phyloP scores from a whole-genome alignment of 2,113 vertebrate genomes.

The Etheostoma spectabile region DNA sequence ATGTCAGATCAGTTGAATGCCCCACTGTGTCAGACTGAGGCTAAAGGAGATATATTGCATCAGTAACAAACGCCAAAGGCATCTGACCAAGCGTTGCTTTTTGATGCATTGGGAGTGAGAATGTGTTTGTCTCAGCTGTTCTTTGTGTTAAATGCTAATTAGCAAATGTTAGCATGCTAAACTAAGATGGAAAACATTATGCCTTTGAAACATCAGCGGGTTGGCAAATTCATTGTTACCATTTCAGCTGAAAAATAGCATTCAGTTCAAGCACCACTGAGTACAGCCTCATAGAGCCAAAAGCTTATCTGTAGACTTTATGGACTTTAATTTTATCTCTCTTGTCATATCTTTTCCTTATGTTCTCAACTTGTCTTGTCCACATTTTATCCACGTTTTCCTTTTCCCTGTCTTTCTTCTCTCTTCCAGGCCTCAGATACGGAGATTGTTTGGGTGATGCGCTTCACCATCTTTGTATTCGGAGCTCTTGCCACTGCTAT shows the following conservation, averaged over 20 bases:
- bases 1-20: too few relatives aligned
- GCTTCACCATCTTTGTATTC: conserved; percentile 93
- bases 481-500: conserved; percentile 95
- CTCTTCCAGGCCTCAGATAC: conserved; percentile 91
- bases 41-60: too few relatives aligned
- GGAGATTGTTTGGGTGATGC: conserved; percentile 97
- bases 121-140: not conserved
- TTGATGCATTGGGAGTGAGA: too few relatives aligned
- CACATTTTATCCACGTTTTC: not conserved
- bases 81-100: too few relatives aligned
- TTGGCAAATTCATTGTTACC: not conserved
- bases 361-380: not conserved
- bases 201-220: not conserved
- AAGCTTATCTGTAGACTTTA: not conserved
- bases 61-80: too few relatives aligned
- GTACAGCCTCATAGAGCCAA: too few relatives aligned
- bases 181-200: not conserved
- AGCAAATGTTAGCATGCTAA: not conserved
- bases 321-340: not conserved
- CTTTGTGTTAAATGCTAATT: not conserved
- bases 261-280: not conserved
- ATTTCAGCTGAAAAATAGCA: not conserved
- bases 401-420: conserved; percentile 34
- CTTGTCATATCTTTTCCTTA: not conserved
- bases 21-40: too few relatives aligned